Evolutionary conservation across 2,888 invertebrate species (phyloP).

Genomic region (Ennomos fuscantarius): DNA sequence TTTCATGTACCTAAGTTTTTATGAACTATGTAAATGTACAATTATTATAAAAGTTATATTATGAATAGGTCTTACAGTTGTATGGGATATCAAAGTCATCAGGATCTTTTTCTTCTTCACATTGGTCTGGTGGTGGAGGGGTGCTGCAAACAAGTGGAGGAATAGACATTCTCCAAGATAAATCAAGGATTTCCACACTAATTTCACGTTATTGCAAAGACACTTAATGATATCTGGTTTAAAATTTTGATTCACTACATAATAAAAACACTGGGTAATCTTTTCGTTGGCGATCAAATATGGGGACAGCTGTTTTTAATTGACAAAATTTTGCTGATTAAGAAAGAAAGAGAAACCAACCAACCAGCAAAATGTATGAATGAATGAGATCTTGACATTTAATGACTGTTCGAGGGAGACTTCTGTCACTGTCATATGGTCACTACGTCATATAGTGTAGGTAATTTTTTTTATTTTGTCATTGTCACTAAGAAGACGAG

Average conservation of each 20-base stretch:
- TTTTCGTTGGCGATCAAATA: constrained; percentile 37
- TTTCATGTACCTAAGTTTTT: no score
- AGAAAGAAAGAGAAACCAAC: constrained; percentile 31
- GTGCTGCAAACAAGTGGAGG: constrained; percentile 88
- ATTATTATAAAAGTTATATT: not conserved
- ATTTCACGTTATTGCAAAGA: constrained; percentile 37
- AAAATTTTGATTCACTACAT: constrained; percentile 28
- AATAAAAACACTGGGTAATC: constrained; percentile 25
- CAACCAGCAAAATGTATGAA: constrained; percentile 10
- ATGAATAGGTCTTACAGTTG: constrained; percentile 64
- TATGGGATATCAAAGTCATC: constrained; percentile 78
- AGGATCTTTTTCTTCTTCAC: constrained; percentile 86
- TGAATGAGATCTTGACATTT: no score
- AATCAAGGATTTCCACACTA: constrained; percentile 44
- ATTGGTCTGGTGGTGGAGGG: constrained; percentile 87
- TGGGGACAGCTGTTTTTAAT: constrained; percentile 76
- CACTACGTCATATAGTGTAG: no score
- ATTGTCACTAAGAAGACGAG: no score
- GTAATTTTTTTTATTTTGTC: no score
- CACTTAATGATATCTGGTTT: constrained; percentile 23
- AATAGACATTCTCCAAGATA: constrained; percentile 82
- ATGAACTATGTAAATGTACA: no score
- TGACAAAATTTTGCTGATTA: constrained; percentile 67
- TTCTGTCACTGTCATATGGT: constrained; percentile 2
- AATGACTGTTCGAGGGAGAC: no score